phyloP scores from a whole-genome alignment of 2,888 invertebrate species.

The Eilema depressum region DNA sequence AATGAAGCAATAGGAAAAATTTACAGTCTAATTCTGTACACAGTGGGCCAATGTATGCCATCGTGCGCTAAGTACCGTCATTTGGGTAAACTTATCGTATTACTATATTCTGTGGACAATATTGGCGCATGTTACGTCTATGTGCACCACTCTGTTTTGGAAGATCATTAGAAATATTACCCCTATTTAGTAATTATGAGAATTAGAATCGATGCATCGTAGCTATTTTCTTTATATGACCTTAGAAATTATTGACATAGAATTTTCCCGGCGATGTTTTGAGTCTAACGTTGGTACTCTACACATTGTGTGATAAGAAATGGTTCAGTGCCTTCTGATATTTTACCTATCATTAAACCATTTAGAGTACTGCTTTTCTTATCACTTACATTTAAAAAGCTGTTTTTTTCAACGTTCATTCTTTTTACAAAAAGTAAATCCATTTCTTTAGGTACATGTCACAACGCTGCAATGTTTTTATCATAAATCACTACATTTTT shows the following conservation, averaged over 20 bases:
- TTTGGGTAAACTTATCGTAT: too few relatives aligned
- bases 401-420: neutral
- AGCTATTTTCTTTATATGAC: too few relatives aligned
- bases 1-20: neutral
- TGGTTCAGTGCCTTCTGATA: too few relatives aligned
- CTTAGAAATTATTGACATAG: too few relatives aligned
- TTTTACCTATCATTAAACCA: neutral
- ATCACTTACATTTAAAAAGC: neutral
- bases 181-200: too few relatives aligned
- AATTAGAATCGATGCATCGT: too few relatives aligned
- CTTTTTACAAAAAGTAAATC: neutral
- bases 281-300: neutral
- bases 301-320: neutral
- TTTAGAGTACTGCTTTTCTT: neutral
- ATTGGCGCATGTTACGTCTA: neutral
- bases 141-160: too few relatives aligned
- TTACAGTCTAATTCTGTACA: neutral
- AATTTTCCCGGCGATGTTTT: too few relatives aligned
- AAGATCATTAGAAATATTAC: too few relatives aligned
- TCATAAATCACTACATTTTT: slow-evolving; percentile 6
- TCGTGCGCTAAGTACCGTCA: neutral
- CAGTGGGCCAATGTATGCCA: neutral
- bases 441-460: neutral
- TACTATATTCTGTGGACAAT: neutral
- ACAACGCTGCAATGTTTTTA: slow-evolving; percentile 13